A percentile compares a stretch with the other conserved stretches of the same genome.
Conservation (phyloP, 2,113 vertebrate genomes). For the Climacteris rufus region DNA sequence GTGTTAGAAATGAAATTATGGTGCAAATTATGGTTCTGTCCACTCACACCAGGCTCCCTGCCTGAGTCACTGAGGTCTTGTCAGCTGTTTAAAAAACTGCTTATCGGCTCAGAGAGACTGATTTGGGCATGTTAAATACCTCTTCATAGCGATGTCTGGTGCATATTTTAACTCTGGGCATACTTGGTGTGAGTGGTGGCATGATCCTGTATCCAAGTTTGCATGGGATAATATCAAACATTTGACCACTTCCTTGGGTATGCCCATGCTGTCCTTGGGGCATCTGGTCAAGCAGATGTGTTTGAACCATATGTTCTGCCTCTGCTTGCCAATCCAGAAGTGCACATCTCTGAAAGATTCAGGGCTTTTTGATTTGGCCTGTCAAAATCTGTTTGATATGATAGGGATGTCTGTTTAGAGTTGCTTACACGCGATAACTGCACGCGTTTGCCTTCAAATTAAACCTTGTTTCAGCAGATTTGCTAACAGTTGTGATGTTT, state of each 20-base stretch:
- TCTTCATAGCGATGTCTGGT: background rate
- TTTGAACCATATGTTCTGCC: background rate
- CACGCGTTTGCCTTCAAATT: background rate
- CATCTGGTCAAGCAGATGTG: background rate
- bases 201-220: background rate
- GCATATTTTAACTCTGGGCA: background rate
- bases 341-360: background rate
- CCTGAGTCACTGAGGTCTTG: background rate
- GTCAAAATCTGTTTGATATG: background rate
- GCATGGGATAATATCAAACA: background rate
- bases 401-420: background rate
- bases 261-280: background rate
- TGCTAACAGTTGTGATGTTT: constrained; percentile 36
- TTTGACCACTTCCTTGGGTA: background rate
- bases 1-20: background rate
- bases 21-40: background rate
- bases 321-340: background rate
- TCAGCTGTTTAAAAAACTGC: background rate
- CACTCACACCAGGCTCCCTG: background rate
- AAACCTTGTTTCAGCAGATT: constrained; percentile 8
- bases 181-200: background rate
- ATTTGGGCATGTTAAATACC: background rate
- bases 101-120: background rate
- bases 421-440: background rate
- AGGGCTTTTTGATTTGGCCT: background rate